These are phyloP conservation scores for Lagodon rhomboides DNA, from an alignment of 2,797 vertebrate species.

Conservation along the genomic window DNA sequence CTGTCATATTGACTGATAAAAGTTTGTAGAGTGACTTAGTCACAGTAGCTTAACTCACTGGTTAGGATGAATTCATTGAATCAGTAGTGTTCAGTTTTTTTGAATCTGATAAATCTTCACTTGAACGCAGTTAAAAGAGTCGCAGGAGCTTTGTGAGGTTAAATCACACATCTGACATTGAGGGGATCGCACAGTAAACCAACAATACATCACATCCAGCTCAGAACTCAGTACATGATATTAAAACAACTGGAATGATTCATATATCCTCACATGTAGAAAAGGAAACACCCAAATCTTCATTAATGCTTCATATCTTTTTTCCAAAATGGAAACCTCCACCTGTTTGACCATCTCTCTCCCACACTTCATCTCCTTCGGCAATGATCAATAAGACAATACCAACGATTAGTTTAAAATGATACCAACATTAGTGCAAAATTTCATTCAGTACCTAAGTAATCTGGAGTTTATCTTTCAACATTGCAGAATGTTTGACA, in stretches of 20 bases:
- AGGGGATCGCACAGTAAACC: conserved; percentile 19
- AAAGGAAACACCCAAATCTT: conserved; percentile 4
- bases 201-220: conserved; percentile 21
- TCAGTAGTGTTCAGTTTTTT: conserved; percentile 23
- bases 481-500: conserved; percentile 17
- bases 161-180: conserved; percentile 22
- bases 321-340: conserved; percentile 5
- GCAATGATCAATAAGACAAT: conserved; percentile 6
- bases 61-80: conserved; percentile 33
- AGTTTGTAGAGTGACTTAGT: conserved; percentile 30
- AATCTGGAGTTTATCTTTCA: conserved; percentile 27
- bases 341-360: background rate
- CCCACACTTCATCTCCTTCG: background rate
- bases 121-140: conserved; percentile 9
- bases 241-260: conserved; percentile 59
- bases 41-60: conserved; percentile 54
- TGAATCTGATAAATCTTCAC: conserved; percentile 15
- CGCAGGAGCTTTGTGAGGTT: conserved; percentile 16
- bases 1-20: conserved; percentile 1
- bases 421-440: conserved; percentile 64
- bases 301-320: conserved; percentile 1
- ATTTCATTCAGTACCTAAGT: conserved; percentile 20
- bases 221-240: conserved; percentile 22
- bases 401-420: conserved; percentile 18
- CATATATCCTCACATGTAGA: conserved; percentile 1